Evolutionary conservation across 2,113 vertebrate genomes (phyloP).

Genomic region (Dromas ardeola): DNA sequence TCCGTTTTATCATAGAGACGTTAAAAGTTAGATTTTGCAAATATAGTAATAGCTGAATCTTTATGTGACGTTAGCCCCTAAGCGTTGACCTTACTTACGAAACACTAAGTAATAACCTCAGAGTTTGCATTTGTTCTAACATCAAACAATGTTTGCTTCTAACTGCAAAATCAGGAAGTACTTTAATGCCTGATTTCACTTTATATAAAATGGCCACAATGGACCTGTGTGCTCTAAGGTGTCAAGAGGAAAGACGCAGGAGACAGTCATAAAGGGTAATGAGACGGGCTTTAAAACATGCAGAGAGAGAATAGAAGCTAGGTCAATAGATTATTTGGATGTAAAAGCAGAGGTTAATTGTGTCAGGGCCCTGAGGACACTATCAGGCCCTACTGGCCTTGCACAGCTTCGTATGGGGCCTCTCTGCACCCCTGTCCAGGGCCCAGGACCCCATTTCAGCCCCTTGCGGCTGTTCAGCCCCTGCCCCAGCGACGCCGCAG

Average conservation of each 20-base stretch:
- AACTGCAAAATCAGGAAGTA: not conserved
- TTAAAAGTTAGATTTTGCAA: not conserved
- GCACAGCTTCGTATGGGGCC: not conserved
- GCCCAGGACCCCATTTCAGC: not conserved
- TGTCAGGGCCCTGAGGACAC: not conserved
- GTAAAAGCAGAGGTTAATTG: not conserved
- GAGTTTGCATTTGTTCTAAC: not conserved
- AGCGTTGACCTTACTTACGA: not conserved
- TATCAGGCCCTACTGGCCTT: not conserved
- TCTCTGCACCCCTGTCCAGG: not conserved
- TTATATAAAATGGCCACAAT: not conserved
- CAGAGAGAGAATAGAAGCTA: not conserved
- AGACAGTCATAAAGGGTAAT: not conserved
- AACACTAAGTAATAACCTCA: not conserved
- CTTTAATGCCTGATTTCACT: not conserved
- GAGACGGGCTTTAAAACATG: not conserved
- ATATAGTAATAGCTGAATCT: not conserved
- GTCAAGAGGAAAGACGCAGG: not conserved
- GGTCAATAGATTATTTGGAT: not conserved
- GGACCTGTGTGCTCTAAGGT: not conserved
- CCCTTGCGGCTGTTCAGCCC: rapidly evolving
- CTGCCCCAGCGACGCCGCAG: rapidly evolving
- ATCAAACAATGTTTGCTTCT: not conserved
- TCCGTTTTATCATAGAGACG: not conserved
- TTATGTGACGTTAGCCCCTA: not conserved